Conservation (phyloP, 2,797 vertebrate genomes). For the Chelidonichthys spinosus region DNA sequence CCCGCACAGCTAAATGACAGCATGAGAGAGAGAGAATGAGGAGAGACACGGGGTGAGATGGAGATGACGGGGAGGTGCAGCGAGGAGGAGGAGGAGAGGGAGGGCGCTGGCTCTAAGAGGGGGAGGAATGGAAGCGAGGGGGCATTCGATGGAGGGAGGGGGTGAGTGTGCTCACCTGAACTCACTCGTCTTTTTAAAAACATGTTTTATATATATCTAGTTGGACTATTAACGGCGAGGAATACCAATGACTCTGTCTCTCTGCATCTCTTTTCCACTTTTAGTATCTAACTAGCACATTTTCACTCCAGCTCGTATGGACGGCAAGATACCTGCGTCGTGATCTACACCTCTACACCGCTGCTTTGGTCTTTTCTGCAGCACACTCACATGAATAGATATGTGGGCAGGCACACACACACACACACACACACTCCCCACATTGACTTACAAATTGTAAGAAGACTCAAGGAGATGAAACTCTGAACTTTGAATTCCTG, state of each 20-base stretch:
- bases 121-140: conserved; percentile 33
- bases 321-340: conserved; percentile 8
- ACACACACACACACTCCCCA: conserved; percentile 10
- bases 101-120: conserved; percentile 10
- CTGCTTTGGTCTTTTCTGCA: conserved; percentile 1
- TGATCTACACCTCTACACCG: conserved; percentile 12
- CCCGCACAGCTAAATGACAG: conserved; percentile 59
- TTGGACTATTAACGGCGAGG: conserved; percentile 7
- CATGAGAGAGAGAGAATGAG: conserved; percentile 40
- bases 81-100: conserved; percentile 13
- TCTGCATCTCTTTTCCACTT: neutral
- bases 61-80: conserved; percentile 17
- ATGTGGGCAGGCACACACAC: neutral
- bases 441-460: conserved; percentile 70
- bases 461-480: conserved; percentile 61
- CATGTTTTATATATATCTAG: conserved; percentile 30
- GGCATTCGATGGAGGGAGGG: conserved; percentile 38
- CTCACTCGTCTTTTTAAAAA: conserved; percentile 36
- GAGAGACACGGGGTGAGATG: conserved; percentile 16
- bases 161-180: conserved; percentile 36
- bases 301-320: conserved; percentile 1
- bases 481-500: conserved; percentile 67
- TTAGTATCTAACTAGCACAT: neutral
- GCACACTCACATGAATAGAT: conserved; percentile 3
- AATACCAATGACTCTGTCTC: conserved; percentile 15